Percentiles rank a stretch among this genome's conserved stretches.
Conservation (phyloP, 1,140 invertebrate genomes). For the Procambarus clarkii region DNA sequence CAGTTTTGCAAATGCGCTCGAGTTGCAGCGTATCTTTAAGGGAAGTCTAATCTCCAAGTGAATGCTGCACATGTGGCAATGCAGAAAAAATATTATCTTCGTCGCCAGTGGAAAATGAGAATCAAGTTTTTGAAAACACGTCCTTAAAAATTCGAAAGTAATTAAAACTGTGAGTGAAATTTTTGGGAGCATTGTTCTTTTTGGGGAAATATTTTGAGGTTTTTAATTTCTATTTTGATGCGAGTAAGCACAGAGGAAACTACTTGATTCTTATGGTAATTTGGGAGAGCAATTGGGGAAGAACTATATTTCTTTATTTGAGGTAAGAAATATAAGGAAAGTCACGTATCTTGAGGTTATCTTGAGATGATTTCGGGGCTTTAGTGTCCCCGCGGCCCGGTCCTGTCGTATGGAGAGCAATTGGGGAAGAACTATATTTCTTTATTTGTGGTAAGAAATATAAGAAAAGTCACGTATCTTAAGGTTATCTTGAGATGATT, state of each 20-base stretch:
- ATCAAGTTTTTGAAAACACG: slow-evolving; percentile 26
- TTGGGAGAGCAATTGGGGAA: neutral
- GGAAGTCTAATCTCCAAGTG: slow-evolving; percentile 19
- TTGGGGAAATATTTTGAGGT: slow-evolving; percentile 32
- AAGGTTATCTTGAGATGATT: no score
- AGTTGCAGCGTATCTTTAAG: slow-evolving; percentile 41
- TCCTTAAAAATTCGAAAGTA: slow-evolving; percentile 51
- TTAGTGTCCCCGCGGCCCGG: no score
- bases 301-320: no score
- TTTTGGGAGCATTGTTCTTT: slow-evolving; percentile 38
- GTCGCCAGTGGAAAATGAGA: slow-evolving; percentile 54
- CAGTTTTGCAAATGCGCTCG: no score
- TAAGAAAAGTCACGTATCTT: no score
- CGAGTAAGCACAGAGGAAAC: neutral
- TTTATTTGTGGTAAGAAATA: no score
- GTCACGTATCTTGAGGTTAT: no score
- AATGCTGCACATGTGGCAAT: slow-evolving; percentile 17
- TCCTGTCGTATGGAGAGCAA: no score
- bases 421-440: no score
- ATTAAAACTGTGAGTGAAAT: slow-evolving; percentile 54
- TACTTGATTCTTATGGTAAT: slow-evolving; percentile 8
- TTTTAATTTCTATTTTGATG: slow-evolving; percentile 44
- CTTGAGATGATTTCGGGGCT: no score
- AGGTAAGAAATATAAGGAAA: no score
- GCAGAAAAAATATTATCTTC: slow-evolving; percentile 43